Conservation (phyloP, 2,888 invertebrate genomes). For the Acronicta psi region DNA sequence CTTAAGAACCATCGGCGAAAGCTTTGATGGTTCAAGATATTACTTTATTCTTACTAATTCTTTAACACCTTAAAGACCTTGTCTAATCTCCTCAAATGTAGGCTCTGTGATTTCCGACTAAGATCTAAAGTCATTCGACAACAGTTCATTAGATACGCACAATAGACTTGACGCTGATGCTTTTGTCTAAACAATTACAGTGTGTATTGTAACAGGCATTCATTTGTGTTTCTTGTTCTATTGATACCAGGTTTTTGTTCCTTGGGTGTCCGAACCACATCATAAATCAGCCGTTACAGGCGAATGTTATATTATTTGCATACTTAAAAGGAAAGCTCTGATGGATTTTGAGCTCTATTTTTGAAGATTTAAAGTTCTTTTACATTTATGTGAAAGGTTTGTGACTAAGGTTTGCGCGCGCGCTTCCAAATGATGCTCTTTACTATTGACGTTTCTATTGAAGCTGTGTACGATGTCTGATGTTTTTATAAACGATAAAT, state of each 20-base stretch:
- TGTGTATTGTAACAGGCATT: conserved; percentile 84
- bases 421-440: conserved; percentile 78
- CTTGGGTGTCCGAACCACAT: conserved; percentile 85
- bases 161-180: conserved; percentile 55
- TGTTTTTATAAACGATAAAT: conserved; percentile 83
- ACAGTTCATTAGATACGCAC: conserved; percentile 51
- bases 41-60: conserved; percentile 49
- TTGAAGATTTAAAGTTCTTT: conserved; percentile 26
- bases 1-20: conserved; percentile 82
- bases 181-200: conserved; percentile 88
- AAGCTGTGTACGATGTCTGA: conserved; percentile 71
- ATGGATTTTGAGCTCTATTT: conserved; percentile 60
- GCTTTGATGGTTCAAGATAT: conserved; percentile 83
- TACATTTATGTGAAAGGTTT: conserved; percentile 25
- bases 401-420: conserved; percentile 63
- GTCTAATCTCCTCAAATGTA: conserved; percentile 10
- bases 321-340: conserved; percentile 39
- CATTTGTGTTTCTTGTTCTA: conserved; percentile 86
- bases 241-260: conserved; percentile 83
- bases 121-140: conserved; percentile 47
- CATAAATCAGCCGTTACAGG: conserved; percentile 84
- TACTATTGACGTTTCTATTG: conserved; percentile 82
- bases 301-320: conserved; percentile 61
- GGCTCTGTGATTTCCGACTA: conserved; percentile 13
- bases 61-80: conserved; percentile 48